Conservation (phyloP, 1,140 invertebrate species). For the Habropoda laboriosa region DNA sequence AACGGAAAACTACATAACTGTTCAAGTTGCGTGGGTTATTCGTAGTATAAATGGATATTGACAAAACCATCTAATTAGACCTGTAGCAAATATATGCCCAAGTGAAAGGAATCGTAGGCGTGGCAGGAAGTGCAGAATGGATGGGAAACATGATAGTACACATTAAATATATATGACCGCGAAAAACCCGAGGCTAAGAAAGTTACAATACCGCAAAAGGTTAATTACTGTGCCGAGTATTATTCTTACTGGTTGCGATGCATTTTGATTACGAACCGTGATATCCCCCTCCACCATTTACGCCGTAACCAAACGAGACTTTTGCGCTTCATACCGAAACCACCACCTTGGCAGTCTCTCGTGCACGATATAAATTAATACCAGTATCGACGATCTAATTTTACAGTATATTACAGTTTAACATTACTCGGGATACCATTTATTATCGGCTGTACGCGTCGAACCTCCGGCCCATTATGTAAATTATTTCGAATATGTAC, state of each 20-base stretch:
- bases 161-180: constrained; percentile 58
- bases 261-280: constrained; percentile 51
- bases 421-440: too few species aligned
- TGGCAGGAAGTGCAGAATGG: constrained; percentile 63
- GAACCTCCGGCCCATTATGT: constrained; percentile 11
- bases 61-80: constrained; percentile 62
- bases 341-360: neutral
- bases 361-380: neutral
- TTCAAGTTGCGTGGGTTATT: constrained; percentile 18
- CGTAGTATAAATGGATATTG: constrained; percentile 42
- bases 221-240: constrained; percentile 59
- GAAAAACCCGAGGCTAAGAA: constrained; percentile 62
- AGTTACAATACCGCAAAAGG: constrained; percentile 58
- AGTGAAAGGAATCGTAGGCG: constrained; percentile 64
- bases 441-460: neutral
- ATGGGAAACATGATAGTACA: constrained; percentile 61
- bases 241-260: constrained; percentile 48
- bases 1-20: neutral
- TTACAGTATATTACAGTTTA: too few species aligned
- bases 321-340: neutral
- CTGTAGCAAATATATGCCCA: constrained; percentile 28
- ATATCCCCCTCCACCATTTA: constrained; percentile 50
- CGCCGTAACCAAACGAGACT: neutral
- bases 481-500: constrained; percentile 5
- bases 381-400: too few species aligned